Evolutionary conservation across 2,113 vertebrate species (phyloP), one percentile per base, ranked within the genome.

Genomic region (Tupaia chinensis): DNA sequence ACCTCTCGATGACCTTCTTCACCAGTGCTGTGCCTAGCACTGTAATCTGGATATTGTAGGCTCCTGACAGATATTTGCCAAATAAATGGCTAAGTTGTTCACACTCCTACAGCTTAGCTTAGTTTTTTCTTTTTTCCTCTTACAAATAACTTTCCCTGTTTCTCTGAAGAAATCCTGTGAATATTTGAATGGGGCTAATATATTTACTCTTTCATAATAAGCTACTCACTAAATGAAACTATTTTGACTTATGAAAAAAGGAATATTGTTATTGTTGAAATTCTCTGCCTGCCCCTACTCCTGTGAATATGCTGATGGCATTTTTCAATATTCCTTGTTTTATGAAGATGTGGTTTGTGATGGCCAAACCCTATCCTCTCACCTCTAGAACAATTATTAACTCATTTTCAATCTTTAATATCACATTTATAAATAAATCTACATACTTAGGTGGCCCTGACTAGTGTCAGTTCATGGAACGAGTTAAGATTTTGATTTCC

Each of bases 131-230:
- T 15, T 78, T 44, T 1, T 11, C 44, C 44, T 44, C 44, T 44
- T 44, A 44, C 44, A 72, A 81, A 85, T 70, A 79, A 63, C 22
- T 12, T 54, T 87, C 65, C 13, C n/a, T 19, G 27, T 81, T 93
- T 78, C 54, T 73, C 82, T 81, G 23, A 93, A 81, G 76, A 93
- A 93, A 96, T 19, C 66, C 23, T 94, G 54, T 79, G 44, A 77
- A 23, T 29, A 61, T 87, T 90, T 95, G 81, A 84, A 87, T 88
- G 79, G 27, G 12, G 29, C 16, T 79, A 23, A 79, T 79, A 73
- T 32, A 91, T 22, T 77, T 85, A 16, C 69, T 78, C 63, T 84
- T 82, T 72, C 23, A 29, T 27, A 96, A 80, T 94, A 72, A 90
- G 44, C 84, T 58, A 72, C 60, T 85, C 29, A 54, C 23, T 66